phyloP scores from a whole-genome alignment of 2,113 vertebrate genomes.

The Cyprinodon tularosa region DNA sequence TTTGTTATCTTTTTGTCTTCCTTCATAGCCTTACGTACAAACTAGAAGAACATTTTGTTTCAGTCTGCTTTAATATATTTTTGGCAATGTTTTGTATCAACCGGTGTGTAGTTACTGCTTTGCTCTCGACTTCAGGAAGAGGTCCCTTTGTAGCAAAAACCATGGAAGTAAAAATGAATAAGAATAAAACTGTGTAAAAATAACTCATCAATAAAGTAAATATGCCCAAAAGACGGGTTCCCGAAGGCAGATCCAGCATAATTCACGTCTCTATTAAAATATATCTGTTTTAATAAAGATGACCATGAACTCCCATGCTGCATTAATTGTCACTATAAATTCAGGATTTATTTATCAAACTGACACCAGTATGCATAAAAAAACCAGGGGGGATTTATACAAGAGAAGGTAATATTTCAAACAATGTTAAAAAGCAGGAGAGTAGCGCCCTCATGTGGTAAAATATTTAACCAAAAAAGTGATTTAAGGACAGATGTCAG shows the following conservation, averaged over 20 bases:
- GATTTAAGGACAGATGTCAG: neutral
- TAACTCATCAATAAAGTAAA: neutral
- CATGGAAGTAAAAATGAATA: neutral
- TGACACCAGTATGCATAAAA: neutral
- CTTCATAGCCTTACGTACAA: conserved; percentile 84
- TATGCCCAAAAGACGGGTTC: neutral
- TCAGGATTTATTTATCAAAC: conserved; percentile 20
- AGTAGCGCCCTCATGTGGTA: conserved; percentile 5
- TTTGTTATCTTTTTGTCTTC: conserved; percentile 77
- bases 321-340: conserved; percentile 19
- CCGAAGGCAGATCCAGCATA: neutral
- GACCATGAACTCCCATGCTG: neutral
- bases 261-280: neutral
- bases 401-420: neutral
- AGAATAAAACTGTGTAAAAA: neutral
- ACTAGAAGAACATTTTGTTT: conserved; percentile 72
- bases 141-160: conserved; percentile 66
- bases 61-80: conserved; percentile 69
- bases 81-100: conserved; percentile 68
- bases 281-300: neutral
- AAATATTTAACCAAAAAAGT: neutral
- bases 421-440: neutral
- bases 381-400: neutral
- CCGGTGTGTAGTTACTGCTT: conserved; percentile 75
- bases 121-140: conserved; percentile 72